Base-by-base conservation (phyloP, 2,113 vertebrate genomes). In the Cricetomys ansorgei region DNA sequence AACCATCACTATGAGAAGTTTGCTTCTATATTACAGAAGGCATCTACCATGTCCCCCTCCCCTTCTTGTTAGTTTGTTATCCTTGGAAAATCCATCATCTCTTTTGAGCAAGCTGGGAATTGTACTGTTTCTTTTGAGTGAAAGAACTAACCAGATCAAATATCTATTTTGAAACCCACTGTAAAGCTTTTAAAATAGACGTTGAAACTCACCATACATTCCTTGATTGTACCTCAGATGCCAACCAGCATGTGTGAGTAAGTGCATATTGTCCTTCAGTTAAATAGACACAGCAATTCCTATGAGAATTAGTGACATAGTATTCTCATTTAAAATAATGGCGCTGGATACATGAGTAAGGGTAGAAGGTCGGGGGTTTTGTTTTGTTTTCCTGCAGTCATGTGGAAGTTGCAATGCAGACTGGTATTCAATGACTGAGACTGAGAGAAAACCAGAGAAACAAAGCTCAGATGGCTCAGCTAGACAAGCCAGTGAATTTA, bases 131-230 rank as follows among this genome's bases (percentile, higher is more conserved):
- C 59, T 97, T 57, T 96, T 93, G 92, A 50, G 90, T 7, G 65
- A 40, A 70, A 95, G 69, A 79, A 88, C 69, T n/a, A 65, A 67
- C 76, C 88, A 92, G 88, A 96, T 97, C 76, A 94, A 45, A 86
- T 97, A 94, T 92, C 97, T 48, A 94, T 76, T 86, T 95, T 94
- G 48, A 96, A 94, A 81, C 72, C 69, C n/a, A 84, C 23, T 90
- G 72, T 95, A 84, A 96, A 95, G 76, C 23, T 69, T 92, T 87
- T 91, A 88, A 43, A 64, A 93, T 80, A 88, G 94, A 73, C 84
- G 92, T 62, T 21, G 96, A 97, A 97, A 97, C 91, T 31, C 15
- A 92, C 95, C 72, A 69, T 70, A 77, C 88, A 92, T 84, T 92
- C 72, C 77, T 16, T 70, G 94, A 97, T 96, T 86, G 76, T 31